These are phyloP conservation scores for Cheilosia vernalis DNA, from an alignment of 2,888 invertebrate species.

Conservation along the genomic window DNA sequence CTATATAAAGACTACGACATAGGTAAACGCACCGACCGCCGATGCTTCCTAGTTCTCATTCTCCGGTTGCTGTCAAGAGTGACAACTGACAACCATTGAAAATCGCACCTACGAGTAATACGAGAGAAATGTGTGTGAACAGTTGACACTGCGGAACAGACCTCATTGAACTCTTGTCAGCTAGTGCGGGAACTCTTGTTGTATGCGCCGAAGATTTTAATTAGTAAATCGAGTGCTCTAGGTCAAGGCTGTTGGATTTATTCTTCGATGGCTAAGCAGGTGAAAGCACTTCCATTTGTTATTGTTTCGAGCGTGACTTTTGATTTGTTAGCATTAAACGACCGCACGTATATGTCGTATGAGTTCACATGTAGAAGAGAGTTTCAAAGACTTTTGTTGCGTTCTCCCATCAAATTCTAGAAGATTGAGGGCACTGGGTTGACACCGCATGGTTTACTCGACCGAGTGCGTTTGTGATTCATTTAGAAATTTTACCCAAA, in stretches of 20 bases:
- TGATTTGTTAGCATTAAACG: slow-evolving; percentile 1
- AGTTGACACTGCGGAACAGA: not conserved
- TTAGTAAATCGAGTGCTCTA: slow-evolving; percentile 35
- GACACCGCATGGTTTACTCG: not conserved
- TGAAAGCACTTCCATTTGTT: slow-evolving; percentile 36
- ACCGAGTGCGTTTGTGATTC: too few species aligned
- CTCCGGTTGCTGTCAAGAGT: not conserved
- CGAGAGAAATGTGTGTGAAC: slow-evolving; percentile 8
- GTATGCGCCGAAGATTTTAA: slow-evolving; percentile 5
- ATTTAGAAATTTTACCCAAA: too few species aligned
- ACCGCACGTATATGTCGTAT: not conserved
- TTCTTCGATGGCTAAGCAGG: slow-evolving; percentile 17
- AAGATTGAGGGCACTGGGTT: slow-evolving; percentile 22
- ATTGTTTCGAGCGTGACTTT: slow-evolving; percentile 17
- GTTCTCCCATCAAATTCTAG: not conserved
- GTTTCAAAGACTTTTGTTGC: not conserved
- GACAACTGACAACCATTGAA: slow-evolving; percentile 20
- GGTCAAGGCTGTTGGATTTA: slow-evolving; percentile 50
- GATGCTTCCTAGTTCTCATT: slow-evolving; percentile 2
- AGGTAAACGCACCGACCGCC: not conserved
- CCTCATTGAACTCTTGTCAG: slow-evolving; percentile 27
- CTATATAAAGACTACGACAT: slow-evolving; percentile 3
- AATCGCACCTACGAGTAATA: slow-evolving; percentile 15
- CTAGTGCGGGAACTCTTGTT: slow-evolving; percentile 16
- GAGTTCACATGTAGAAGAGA: slow-evolving; percentile 3